Evolutionary conservation across 1,140 invertebrate genomes (phyloP), one percentile per base, ranked within the genome.

Genomic region (Neotoxoptera formosana): DNA sequence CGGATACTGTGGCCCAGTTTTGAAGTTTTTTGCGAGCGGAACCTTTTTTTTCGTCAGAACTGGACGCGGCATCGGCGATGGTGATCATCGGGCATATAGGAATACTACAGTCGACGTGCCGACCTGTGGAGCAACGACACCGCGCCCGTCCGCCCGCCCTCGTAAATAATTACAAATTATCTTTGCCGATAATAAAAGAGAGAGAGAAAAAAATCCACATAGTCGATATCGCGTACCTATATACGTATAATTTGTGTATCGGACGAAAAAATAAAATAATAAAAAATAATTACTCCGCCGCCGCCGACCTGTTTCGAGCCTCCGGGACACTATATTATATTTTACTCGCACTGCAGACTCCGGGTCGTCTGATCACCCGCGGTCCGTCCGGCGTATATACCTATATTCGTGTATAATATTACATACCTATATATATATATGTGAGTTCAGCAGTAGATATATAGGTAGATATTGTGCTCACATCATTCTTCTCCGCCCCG

Each of bases 201-300:
- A 90, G 14, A 76, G 56, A 60, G 25, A 60, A 30, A 67, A 67
- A 90, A 90, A 90, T 34, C n/a, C 56, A 21, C 36, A 30, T 47
- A 91, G n/a, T 21, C 60, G 48, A 83, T 76, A 89, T 53, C 30
- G 90, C 60, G 45, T 91, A 47, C 51, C 51, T 53, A 53, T 21
- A 0, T 34, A 23, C 34, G 20, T 34, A 51, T 36, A 34, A 25
- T 41, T 30, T n/a, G 21, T 56, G n/a, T 56, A 89, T 41, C 88
- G 51, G 20, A 45, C 36, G 90, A 76, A 91, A 91, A 90, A 76
- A 91, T 76, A 91, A 89, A 36, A 89, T 89, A 89, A 89, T 89
- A 89, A 89, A 89, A 89, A 56, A 89, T 89, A 89, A 89, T 89
- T 89, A 89, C 51, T 56, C 48, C 20, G 34, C 87, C 47, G 17